Evolutionary conservation across 2,113 vertebrate genomes (phyloP).

Genomic region (Xenopus tropicalis): UCB_Xtro_10.0 CM004445.2:1146001-1146500

Average conservation of each 20-base stretch:
- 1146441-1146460: no score
- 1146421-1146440: no score
- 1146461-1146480: no score
- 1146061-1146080: constrained; percentile 97
- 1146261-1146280: constrained; percentile 90
- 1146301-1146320: neutral
- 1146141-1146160: constrained; percentile 97
- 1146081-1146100: constrained; percentile 94
- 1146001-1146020: constrained; percentile 83
- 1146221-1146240: constrained; percentile 78
- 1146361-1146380: no score
- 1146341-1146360: no score
- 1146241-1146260: constrained; percentile 60
- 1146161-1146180: constrained; percentile 98
- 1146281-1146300: constrained; percentile 27
- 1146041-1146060: constrained; percentile 96
- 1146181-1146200: constrained; percentile 97
- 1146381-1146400: neutral
- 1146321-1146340: no score
- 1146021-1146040: constrained; percentile 96
- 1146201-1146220: constrained; percentile 92
- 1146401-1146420: no score
- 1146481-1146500: no score
- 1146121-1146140: constrained; percentile 94
- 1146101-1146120: constrained; percentile 98